Evolutionary conservation across 2,888 invertebrate genomes (phyloP).

Genomic region (Melinaea marsaeus): DNA sequence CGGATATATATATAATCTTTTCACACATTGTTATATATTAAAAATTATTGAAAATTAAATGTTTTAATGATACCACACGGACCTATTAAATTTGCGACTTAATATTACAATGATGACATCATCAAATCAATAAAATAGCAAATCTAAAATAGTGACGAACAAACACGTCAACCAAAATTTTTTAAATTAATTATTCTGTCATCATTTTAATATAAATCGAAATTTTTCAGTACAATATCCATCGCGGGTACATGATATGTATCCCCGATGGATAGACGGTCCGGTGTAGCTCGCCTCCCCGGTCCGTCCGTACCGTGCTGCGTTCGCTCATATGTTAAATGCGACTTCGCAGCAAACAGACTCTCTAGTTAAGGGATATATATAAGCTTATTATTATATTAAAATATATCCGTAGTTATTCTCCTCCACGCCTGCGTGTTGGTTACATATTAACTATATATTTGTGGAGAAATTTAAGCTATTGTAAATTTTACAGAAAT

Average conservation of each 20-base stretch:
- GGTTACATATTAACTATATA: slow-evolving; percentile 66
- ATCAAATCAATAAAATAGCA: not conserved
- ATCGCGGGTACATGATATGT: no score
- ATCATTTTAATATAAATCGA: no score
- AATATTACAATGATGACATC: slow-evolving; percentile 2
- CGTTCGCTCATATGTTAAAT: slow-evolving; percentile 72
- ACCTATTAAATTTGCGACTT: not conserved
- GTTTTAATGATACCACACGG: not conserved
- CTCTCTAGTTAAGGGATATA: slow-evolving; percentile 67
- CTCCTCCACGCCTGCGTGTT: slow-evolving; percentile 62
- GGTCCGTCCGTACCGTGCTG: slow-evolving; percentile 32
- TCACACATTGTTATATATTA: not conserved
- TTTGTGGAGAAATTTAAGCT: slow-evolving; percentile 77
- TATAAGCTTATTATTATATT: slow-evolving; percentile 65
- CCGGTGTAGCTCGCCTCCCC: no score
- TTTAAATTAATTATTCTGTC: no score
- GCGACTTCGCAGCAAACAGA: slow-evolving; percentile 58
- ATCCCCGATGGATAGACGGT: no score
- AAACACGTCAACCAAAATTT: no score
- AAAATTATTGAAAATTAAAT: not conserved
- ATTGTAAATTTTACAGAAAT: slow-evolving; percentile 79
- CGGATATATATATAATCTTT: not conserved
- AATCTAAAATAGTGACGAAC: no score
- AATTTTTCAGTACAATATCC: no score
- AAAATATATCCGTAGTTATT: slow-evolving; percentile 57